Base-by-base conservation (phyloP, 2,113 vertebrate genomes). In the Siphamia tubifer region DNA sequence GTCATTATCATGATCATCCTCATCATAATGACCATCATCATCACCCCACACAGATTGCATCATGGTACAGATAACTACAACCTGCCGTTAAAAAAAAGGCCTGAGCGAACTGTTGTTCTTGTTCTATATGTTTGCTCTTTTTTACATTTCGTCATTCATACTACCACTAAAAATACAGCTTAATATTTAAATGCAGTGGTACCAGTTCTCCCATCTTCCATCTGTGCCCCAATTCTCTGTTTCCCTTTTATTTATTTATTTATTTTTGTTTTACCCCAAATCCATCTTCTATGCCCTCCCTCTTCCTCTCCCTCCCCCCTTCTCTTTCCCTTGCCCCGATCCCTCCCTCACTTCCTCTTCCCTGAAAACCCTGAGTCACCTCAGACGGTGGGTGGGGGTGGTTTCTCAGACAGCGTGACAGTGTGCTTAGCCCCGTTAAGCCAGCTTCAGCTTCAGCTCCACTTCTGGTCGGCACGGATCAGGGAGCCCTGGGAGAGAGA, bases 281-380 rank as follows among this genome's bases (percentile, higher is more conserved):
- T n/a, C 13, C 25, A 23, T 12, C 39, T 12, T 23, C 8, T n/a
- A 9, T 3, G 3, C 12, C 6, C 32, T 17, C 6, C 8, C 23
- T 24, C 20, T 45, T 23, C 21, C 20, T 35, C 12, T 21, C 9
- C 10, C 5, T 19, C 5, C 20, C 1, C 25, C 21, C 5, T 12
- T 1, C 5, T 8, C 6, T 20, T 21, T n/a, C n/a, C n/a, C n/a
- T n/a, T 8, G 13, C 27, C 31, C 23, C 11, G 1, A 30, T n/a
- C 27, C 60, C 34, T 40, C 27, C 45, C 35, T 34, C 28, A 16
- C 62, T 57, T 45, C 21, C 56, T 35, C 11, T 43, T 40, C 19
- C 34, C 44, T 38, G 39, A 73, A 85, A 84, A 47, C 58, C 84
- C 79, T 77, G 35, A 90, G 80, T 89, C 83, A 88, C 87, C 87